Base-by-base conservation (phyloP, 2,888 invertebrate species). In the Silvanus unidentatus region DNA sequence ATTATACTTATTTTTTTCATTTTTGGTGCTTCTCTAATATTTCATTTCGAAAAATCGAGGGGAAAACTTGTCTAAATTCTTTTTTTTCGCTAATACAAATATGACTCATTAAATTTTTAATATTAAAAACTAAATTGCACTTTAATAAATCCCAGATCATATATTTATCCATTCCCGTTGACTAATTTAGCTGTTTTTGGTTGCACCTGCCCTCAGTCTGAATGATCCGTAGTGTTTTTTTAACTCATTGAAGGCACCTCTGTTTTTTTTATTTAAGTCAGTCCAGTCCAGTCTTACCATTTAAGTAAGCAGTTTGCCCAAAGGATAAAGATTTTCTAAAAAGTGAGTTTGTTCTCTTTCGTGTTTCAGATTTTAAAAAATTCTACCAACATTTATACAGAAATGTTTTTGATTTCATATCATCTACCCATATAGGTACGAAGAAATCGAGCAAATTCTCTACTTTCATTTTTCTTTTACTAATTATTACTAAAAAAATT, bases 231-330 rank as follows among this genome's bases (percentile, higher is more conserved):
- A 57, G 63, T 55, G 47, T 49, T 52, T 47, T 48, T 51, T 49
- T 54, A 50, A 35, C 22, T 22, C 22, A 43, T 42, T 65, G 68
- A 71, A 71, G 71, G 71, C 71, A 71, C 71, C 71, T 67, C 66
- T 64, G 64, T 64, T 59, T 50, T 50, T 62, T 59, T 55, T 39
- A 39, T 14, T 22, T 62, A 57, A 55, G 59, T 69, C 71, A 71
- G 70, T 72, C 70, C 70, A 62, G 61, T 69, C 69, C 70, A 71
- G 71, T 71, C 71, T 72, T 72, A 69, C 67, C 65, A 66, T 62
- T 67, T 68, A 64, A 68, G 69, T 69, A 69, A 68, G 68, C 68
- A 58, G 64, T 60, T 66, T 62, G 65, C 67, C 66, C 22, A 22
- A 32, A 64, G 61, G 65, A 65, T 64, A 67, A 52, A 41, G 40